Evolutionary conservation across 2,113 vertebrate species (phyloP).

Genomic region (Axis porcinus): DNA sequence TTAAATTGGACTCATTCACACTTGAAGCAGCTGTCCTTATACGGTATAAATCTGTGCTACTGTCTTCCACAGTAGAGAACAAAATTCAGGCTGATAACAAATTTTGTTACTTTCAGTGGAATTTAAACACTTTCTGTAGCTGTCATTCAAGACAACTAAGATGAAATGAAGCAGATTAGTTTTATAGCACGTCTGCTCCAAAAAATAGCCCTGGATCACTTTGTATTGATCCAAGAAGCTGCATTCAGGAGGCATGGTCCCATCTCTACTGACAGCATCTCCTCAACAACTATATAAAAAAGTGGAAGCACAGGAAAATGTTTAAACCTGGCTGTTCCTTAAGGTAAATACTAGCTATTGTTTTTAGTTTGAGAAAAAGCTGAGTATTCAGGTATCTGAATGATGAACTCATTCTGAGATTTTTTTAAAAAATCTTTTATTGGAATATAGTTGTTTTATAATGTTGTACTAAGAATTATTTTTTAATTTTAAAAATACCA

Average conservation of each 20-base stretch:
- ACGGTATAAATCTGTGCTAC: not conserved
- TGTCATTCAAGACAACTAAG: not conserved
- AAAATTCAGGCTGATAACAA: not conserved
- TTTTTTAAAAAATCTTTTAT: not conserved
- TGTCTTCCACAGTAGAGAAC: not conserved
- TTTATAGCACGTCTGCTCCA: not conserved
- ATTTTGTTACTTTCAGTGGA: not conserved
- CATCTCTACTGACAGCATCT: not conserved
- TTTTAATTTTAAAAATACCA: no score
- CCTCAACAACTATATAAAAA: not conserved
- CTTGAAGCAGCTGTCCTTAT: not conserved
- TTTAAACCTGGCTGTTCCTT: not conserved
- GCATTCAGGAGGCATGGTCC: not conserved
- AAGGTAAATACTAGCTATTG: not conserved
- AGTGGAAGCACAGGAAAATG: no score
- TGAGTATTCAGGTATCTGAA: not conserved
- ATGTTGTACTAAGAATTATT: not conserved
- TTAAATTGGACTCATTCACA: not conserved
- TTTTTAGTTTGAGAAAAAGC: not conserved
- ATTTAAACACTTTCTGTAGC: not conserved
- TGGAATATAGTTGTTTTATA: not conserved
- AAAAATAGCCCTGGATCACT: not conserved
- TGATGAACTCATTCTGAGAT: not conserved
- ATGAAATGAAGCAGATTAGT: not conserved
- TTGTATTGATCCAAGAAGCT: not conserved